Percentiles rank a stretch among this genome's conserved stretches.
These are phyloP conservation scores for Sminthopsis crassicaudata DNA, from an alignment of 2,113 vertebrate genomes.

Conservation along the genomic window DNA sequence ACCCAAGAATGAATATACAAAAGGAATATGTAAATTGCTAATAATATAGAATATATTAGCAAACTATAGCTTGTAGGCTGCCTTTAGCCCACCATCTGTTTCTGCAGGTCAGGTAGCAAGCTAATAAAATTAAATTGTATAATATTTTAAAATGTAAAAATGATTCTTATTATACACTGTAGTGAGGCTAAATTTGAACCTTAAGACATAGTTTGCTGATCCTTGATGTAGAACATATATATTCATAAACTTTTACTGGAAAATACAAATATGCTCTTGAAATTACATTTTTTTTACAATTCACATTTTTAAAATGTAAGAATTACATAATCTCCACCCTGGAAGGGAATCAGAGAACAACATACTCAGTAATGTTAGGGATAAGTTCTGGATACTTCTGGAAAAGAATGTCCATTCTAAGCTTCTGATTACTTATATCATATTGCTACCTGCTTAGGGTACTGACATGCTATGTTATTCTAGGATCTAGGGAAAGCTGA, in stretches of 20 bases:
- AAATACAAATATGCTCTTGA: background rate
- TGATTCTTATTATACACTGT: background rate
- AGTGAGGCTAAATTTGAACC: background rate
- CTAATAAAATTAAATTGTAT: background rate
- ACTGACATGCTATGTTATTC: background rate
- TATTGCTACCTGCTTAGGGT: background rate
- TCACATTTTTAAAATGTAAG: background rate
- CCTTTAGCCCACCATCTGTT: slow-evolving; percentile 1
- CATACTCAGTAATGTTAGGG: background rate
- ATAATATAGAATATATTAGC: background rate
- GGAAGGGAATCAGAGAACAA: background rate
- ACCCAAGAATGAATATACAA: slow-evolving; percentile 23
- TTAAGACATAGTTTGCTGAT: background rate
- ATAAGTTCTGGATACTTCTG: background rate
- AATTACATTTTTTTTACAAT: background rate
- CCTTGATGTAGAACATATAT: background rate
- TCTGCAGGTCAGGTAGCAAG: background rate
- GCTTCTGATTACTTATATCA: background rate
- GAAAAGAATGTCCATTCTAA: background rate
- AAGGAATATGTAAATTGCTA: slow-evolving; percentile 24
- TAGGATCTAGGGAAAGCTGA: background rate
- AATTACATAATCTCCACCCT: background rate
- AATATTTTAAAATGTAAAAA: background rate
- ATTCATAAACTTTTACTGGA: background rate
- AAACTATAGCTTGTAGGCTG: slow-evolving; percentile 3